Evolutionary conservation across 92 coral and sea anemone species (phyloP), one percentile per base, ranked within the genome.

Genomic region (Diadumene lineata): DNA sequence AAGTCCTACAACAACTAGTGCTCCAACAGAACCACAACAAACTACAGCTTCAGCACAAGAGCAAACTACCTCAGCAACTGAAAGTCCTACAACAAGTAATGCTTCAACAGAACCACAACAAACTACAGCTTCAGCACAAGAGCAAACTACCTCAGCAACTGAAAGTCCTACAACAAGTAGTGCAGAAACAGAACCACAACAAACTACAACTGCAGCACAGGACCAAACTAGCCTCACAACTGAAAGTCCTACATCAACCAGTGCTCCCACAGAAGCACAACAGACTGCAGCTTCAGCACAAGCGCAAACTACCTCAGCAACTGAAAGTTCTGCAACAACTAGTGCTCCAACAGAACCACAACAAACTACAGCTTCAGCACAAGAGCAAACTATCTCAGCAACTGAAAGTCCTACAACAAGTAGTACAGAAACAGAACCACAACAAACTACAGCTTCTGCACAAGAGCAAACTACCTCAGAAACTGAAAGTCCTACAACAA

Each of bases 31-130:
- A 10, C 16, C 17, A 8, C 38, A 18, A 43, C 44, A 27, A 0
- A 46, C 24, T 22, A 63, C 18, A 53, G 46, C 60, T 17, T 18
- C 67, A 31, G 48, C 43, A 29, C 63, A 28, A 3, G 62, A 1
- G 22, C 73, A 77, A 70, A 25, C 81, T 18, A 60, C 69, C 2
- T 6, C 61, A 43, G 22, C 70, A 50, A 48, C 72, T 18, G 82
- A 53, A 3, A 22, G 53, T 3, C 25, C 58, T 8, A 28, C 58
- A 23, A 44, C 60, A 4, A 43, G 56, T n/a, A 38, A 34, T 19
- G 70, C 29, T 1, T 7, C 62, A 43, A 50, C 57, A 17, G 58
- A 70, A 16, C 18, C 27, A 44, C 29, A 31, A 7, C 11, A 8
- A 3, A 50, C 75, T 8, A 29, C 75, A 17, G 32, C 22, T 30